Evolutionary conservation across 2,888 invertebrate species (phyloP).

Genomic region (Lymantria monacha): DNA sequence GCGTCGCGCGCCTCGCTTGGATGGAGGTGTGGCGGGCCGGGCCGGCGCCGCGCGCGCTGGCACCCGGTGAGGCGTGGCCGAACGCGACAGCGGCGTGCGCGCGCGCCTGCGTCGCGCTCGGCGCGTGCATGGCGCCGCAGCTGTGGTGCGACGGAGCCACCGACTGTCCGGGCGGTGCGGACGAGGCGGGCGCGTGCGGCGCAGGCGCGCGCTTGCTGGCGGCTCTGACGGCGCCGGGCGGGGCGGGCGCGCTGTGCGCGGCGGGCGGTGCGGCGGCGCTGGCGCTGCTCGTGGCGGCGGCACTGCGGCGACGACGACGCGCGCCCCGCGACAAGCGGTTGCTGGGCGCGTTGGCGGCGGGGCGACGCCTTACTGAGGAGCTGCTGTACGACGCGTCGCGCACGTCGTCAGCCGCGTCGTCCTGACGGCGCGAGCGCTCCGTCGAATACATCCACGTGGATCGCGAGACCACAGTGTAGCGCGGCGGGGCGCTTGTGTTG

Average conservation of each 20-base stretch:
- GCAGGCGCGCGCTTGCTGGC: conserved; percentile 63
- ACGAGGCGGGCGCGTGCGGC: conserved; percentile 85
- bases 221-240: conserved; percentile 85
- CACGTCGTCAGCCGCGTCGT: conserved; percentile 81
- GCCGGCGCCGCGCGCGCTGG: conserved; percentile 23
- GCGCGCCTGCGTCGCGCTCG: conserved; percentile 85
- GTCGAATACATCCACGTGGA: conserved; percentile 97
- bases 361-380: conserved; percentile 87
- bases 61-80: conserved; percentile 71
- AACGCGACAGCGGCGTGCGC: conserved; percentile 56
- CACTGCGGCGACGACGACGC: conserved; percentile 79
- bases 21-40: conserved; percentile 68
- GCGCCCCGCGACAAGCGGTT: conserved; percentile 82
- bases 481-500: conserved; percentile 17
- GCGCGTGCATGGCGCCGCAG: conserved; percentile 88
- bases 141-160: conserved; percentile 88
- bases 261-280: conserved; percentile 75
- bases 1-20: conserved; percentile 90
- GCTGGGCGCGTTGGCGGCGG: conserved; percentile 82
- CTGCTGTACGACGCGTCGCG: conserved; percentile 84
- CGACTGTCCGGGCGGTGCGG: conserved; percentile 59
- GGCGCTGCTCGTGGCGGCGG: conserved; percentile 62
- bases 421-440: conserved; percentile 95
- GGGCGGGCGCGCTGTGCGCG: conserved; percentile 75
- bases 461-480: conserved; percentile 95